Evolutionary conservation across 2,888 invertebrate genomes (phyloP).

Genomic region (Acutogordius australiensis): DNA sequence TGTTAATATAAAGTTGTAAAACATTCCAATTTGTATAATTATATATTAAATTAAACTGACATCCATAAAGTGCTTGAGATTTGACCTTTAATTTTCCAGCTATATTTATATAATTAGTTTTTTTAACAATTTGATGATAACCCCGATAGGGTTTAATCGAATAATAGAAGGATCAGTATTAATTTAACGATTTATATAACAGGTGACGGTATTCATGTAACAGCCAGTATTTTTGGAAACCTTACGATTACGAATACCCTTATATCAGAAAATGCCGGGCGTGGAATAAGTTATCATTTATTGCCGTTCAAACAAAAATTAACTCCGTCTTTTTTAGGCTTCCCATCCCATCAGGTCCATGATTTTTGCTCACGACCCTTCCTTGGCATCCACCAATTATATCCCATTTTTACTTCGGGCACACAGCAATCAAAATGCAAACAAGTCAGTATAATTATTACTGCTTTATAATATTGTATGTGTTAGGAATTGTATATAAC

Average conservation of each 20-base stretch:
- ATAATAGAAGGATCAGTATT: no score
- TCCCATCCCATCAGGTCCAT: not conserved
- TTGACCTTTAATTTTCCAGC: no score
- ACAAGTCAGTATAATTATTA: not conserved
- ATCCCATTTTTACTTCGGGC: not conserved
- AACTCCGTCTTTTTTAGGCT: no score
- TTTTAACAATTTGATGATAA: no score
- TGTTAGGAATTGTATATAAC: no score
- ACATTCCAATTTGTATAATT: no score
- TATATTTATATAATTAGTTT: no score
- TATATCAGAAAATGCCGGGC: not conserved
- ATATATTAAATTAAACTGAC: not conserved
- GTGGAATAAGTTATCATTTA: not conserved
- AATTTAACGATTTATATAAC: no score
- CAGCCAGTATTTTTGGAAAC: not conserved
- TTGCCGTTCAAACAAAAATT: no score
- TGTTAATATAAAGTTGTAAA: not conserved
- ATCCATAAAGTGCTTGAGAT: not conserved
- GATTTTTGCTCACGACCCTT: constrained; percentile 1
- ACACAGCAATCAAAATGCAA: constrained; percentile 3
- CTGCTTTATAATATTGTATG: no score
- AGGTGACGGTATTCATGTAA: not conserved
- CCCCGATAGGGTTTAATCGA: no score
- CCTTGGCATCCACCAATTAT: not conserved
- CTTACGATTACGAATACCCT: not conserved